Evolutionary conservation across 2,888 invertebrate genomes (phyloP), one percentile per base, ranked within the genome.

Genomic region (Drosophila paracracens): DNA sequence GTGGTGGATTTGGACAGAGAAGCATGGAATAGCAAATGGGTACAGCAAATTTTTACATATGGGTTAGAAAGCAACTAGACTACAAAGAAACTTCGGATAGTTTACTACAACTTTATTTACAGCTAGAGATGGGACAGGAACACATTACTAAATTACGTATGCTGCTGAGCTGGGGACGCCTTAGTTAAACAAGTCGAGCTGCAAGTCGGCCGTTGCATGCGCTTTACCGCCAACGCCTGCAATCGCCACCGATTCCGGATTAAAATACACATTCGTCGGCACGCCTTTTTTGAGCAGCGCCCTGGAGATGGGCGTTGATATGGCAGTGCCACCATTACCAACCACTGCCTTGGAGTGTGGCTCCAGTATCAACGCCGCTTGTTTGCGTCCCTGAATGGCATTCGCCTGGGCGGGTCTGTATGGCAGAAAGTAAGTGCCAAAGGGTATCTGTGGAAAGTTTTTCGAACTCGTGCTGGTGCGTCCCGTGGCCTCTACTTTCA

Each of bases 171-270:
- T 36, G 54, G 29, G 8, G 40, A 36, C 57, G 18, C 27, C 56
- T 76, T 63, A 90, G 67, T 89, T 89, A 56, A 91, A 91, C 79
- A 92, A 90, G 84, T 95, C 95, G 71, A 95, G 88, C 85, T 95
- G 95, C 72, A 97, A 94, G 91, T 96, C 96, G 64, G 96, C 96
- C 88, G 96, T 95, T 0, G 96, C 96, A 89, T 96, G 96, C 0
- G 96, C 96, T 57, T 95, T 94, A 11, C 96, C 96, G 6, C 96
- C 96, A 38, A 96, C 96, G 8, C 96, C 96, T 4, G 95, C 96
- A 6, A 96, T 94, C 4, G 96, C 96, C 1, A 96, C 94, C 0
- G 96, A 95, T 71, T 94, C 94, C 4, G 96, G 96, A 74, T 94
- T 94, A 88, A 96, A 96, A 27, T 95, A 92, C 54, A 96, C 95